Conservation (phyloP, 2,797 vertebrate genomes). For the Prionace glauca region DNA sequence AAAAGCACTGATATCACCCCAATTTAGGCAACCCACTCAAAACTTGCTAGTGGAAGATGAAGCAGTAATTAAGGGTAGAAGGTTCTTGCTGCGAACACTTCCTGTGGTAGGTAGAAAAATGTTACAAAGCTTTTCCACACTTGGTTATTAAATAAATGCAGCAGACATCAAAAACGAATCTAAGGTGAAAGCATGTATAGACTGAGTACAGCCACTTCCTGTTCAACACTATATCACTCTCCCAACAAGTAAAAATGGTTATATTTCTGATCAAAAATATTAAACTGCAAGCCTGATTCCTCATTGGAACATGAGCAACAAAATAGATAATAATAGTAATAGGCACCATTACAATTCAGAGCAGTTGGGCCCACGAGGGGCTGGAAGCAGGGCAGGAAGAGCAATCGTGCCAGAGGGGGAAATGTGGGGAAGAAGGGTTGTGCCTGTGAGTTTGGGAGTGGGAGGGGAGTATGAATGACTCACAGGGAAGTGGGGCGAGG, state of each 20-base stretch:
- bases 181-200: not conserved
- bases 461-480: too few relatives aligned
- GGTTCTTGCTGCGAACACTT: not conserved
- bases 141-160: not conserved
- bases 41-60: constrained; percentile 18
- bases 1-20: not conserved
- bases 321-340: not conserved
- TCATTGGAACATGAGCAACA: not conserved
- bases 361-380: too few relatives aligned
- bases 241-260: not conserved
- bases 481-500: too few relatives aligned
- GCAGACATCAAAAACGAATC: constrained; percentile 1
- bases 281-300: not conserved
- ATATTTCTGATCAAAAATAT: not conserved
- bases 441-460: too few relatives aligned
- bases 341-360: not conserved
- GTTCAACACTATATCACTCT: not conserved
- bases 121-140: not conserved
- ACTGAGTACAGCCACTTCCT: not conserved
- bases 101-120: constrained; percentile 10
- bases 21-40: not conserved
- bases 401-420: too few relatives aligned
- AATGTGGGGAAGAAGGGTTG: too few relatives aligned
- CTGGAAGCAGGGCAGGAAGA: too few relatives aligned
- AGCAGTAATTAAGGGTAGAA: not conserved